Evolutionary conservation across 2,888 invertebrate genomes (phyloP).

Genomic region (Sphaerophoria rueppellii): DNA sequence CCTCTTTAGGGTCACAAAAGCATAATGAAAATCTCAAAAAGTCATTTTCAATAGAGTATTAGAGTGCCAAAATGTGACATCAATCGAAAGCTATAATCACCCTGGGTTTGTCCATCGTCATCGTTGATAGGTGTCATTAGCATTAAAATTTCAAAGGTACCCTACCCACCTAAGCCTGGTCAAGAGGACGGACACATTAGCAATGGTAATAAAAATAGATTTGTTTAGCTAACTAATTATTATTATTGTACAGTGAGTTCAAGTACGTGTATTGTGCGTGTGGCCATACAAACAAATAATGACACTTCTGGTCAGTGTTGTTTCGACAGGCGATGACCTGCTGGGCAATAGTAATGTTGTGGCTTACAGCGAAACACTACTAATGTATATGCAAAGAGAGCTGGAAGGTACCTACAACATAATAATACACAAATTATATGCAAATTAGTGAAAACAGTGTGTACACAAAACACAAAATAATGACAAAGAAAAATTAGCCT

Average conservation of each 20-base stretch:
- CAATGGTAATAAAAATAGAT: slow-evolving; percentile 50
- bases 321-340: slow-evolving; percentile 52
- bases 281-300: slow-evolving; percentile 42
- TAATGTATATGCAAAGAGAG: slow-evolving; percentile 35
- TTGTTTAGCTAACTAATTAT: slow-evolving; percentile 40
- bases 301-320: slow-evolving; percentile 51
- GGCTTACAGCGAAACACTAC: neutral
- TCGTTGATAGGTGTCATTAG: no score
- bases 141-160: no score
- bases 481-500: slow-evolving; percentile 41
- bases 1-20: slow-evolving; percentile 29
- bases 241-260: neutral
- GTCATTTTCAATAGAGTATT: neutral
- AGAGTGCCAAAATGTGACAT: neutral
- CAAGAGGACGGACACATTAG: slow-evolving; percentile 31
- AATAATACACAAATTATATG: slow-evolving; percentile 47
- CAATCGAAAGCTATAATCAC: slow-evolving; percentile 63
- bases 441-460: slow-evolving; percentile 63
- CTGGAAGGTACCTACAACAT: slow-evolving; percentile 4
- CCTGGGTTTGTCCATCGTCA: neutral
- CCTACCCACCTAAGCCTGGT: slow-evolving; percentile 17
- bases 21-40: slow-evolving; percentile 36
- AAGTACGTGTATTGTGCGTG: neutral
- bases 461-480: neutral
- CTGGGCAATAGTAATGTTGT: slow-evolving; percentile 33